A percentile compares a stretch with the other conserved stretches of the same genome.
These are phyloP conservation scores for Trematomus bernacchii DNA, from an alignment of 2,797 vertebrate genomes.

Conservation along the genomic window DNA sequence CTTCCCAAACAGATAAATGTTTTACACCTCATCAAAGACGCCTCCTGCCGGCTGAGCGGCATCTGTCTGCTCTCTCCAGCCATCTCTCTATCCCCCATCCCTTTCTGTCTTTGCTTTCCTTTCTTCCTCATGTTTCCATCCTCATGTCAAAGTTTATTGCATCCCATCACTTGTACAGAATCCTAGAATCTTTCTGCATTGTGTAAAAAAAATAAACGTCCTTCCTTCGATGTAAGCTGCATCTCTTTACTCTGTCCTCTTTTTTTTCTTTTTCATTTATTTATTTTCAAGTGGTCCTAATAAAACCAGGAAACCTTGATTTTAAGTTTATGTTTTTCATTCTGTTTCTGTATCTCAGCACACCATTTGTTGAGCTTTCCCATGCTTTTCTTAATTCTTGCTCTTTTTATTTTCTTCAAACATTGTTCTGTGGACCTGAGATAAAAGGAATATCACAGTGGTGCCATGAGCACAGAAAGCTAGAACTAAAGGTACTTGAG, in stretches of 20 bases:
- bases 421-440: constrained; percentile 49
- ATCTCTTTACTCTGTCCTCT: constrained; percentile 79
- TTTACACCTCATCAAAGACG: constrained; percentile 92
- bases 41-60: constrained; percentile 88
- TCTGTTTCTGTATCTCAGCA: constrained; percentile 55
- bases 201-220: constrained; percentile 97
- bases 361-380: constrained; percentile 28
- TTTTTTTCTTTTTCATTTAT: constrained; percentile 65
- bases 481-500: constrained; percentile 50
- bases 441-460: constrained; percentile 37
- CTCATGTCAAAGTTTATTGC: constrained; percentile 69
- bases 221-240: constrained; percentile 85
- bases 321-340: constrained; percentile 58
- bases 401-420: constrained; percentile 43
- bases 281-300: constrained; percentile 73
- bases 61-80: constrained; percentile 88
- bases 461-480: constrained; percentile 30
- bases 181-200: constrained; percentile 85
- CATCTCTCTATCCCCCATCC: constrained; percentile 78
- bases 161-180: constrained; percentile 93
- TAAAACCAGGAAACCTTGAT: constrained; percentile 72
- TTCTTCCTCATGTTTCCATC: constrained; percentile 68
- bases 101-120: constrained; percentile 71
- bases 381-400: constrained; percentile 31
- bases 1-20: constrained; percentile 94